Conservation (phyloP, 2,113 vertebrate species). For the Clarias macrocephalus region DNA sequence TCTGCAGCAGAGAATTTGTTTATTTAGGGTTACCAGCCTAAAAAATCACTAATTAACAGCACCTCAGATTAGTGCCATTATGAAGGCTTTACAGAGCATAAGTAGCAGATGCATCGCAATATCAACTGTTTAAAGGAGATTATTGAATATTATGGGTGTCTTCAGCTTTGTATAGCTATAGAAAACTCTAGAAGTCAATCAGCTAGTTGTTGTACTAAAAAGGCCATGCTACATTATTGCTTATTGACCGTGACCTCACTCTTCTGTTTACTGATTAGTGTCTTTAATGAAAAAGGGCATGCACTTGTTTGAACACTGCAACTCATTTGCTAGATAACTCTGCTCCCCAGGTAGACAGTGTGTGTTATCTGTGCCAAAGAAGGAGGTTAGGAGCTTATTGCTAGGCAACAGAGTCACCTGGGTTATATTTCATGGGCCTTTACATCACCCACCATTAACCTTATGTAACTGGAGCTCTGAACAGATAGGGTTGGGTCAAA, state of each 20-base stretch:
- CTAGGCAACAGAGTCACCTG: conserved; percentile 50
- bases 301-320: conserved; percentile 43
- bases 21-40: too few relatives aligned
- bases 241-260: neutral
- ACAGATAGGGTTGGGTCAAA: conserved; percentile 34
- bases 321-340: conserved; percentile 38
- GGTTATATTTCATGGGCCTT: conserved; percentile 46
- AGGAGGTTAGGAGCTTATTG: conserved; percentile 40
- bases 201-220: neutral
- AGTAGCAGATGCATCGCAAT: too few relatives aligned
- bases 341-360: conserved; percentile 26
- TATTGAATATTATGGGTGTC: too few relatives aligned
- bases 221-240: neutral
- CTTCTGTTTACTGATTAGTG: conserved; percentile 37
- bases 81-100: too few relatives aligned
- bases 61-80: too few relatives aligned
- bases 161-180: too few relatives aligned
- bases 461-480: conserved; percentile 49
- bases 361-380: conserved; percentile 36
- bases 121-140: too few relatives aligned
- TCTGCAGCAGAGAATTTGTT: too few relatives aligned
- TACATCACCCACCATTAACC: conserved; percentile 34
- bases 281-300: conserved; percentile 30
- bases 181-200: too few relatives aligned
- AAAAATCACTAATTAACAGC: too few relatives aligned